Conservation (phyloP, 2,113 vertebrate species). For the Amia ocellicauda region DNA sequence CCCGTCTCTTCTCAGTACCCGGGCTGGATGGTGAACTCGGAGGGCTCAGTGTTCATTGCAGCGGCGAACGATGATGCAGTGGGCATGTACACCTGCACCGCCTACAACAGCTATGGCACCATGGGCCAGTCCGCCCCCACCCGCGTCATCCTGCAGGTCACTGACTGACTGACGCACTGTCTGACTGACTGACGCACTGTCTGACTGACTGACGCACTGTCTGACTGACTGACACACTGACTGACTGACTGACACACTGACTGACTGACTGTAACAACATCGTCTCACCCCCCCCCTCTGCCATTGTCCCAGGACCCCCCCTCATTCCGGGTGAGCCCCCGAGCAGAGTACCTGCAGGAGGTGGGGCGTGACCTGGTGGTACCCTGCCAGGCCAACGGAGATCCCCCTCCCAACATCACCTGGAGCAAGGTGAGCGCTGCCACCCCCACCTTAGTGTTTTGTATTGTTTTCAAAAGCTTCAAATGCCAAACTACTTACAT, state of each 20-base stretch:
- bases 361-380: conserved; percentile 85
- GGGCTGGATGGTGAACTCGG: conserved; percentile 79
- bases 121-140: conserved; percentile 81
- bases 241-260: background rate
- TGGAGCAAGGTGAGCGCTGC: conserved; percentile 81
- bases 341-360: conserved; percentile 87
- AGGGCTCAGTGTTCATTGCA: conserved; percentile 82
- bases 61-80: conserved; percentile 83
- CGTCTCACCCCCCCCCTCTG: background rate
- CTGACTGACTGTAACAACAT: background rate
- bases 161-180: no score
- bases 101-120: conserved; percentile 91
- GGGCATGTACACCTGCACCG: conserved; percentile 85
- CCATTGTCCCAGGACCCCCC: conserved; percentile 77
- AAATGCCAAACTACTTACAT: conserved; percentile 11
- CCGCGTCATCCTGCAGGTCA: conserved; percentile 81
- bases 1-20: conserved; percentile 65
- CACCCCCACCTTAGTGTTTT: background rate
- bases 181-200: background rate
- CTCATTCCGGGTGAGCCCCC: conserved; percentile 67
- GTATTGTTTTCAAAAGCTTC: no score
- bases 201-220: background rate
- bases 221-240: no score
- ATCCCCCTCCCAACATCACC: conserved; percentile 76
- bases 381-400: conserved; percentile 75